Base-by-base conservation (phyloP, 2,797 vertebrate genomes). In the Ceyx erithaca region DNA sequence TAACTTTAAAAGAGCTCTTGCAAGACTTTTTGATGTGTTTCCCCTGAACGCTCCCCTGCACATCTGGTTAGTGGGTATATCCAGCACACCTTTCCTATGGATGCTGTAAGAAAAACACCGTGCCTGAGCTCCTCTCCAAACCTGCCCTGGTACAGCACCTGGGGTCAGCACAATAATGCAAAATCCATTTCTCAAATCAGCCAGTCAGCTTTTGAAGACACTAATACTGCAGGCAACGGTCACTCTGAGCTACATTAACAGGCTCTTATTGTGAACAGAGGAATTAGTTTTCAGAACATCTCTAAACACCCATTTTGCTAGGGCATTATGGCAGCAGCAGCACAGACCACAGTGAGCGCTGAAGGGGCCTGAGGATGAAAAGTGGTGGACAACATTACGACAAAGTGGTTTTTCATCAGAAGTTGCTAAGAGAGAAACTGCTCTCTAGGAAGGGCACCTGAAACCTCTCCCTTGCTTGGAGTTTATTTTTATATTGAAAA, bases 331-430 rank as follows among this genome's bases (percentile, higher is more conserved):
- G 73, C 72, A 85, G 91, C 1, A 57, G 75, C 82, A 91, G 94
- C 92, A 94, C 90, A 69, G 63, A 95, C 81, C 84, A 83, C 66
- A 92, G 0, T 80, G 92, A 75, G 72, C 83, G n/a, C 48, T 85
- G 84, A 92, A 92, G 86, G 46, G 69, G 92, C 93, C 90, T 21
- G 64, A 83, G 93, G 91, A 95, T 4, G 59, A 85, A 83, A 93
- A 82, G 85, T 76, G 89, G 92, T 95, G 89, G 85, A 83, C 80
- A 77, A 58, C 52, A 81, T 92, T 81, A 58, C 55, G 90, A 89
- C 91, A 96, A 81, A 84, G 62, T 67, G 64, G 9, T 48, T 94
- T 95, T 87, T 72, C 82, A 91, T 93, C 87, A 87, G 80, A 41
- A 76, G 80, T 79, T 0, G 1, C 45, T 30, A 33, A 62, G 46